Evolutionary conservation across 2,888 invertebrate genomes (phyloP), one percentile per base, ranked within the genome.

Genomic region (Melinopterus prodromus): DNA sequence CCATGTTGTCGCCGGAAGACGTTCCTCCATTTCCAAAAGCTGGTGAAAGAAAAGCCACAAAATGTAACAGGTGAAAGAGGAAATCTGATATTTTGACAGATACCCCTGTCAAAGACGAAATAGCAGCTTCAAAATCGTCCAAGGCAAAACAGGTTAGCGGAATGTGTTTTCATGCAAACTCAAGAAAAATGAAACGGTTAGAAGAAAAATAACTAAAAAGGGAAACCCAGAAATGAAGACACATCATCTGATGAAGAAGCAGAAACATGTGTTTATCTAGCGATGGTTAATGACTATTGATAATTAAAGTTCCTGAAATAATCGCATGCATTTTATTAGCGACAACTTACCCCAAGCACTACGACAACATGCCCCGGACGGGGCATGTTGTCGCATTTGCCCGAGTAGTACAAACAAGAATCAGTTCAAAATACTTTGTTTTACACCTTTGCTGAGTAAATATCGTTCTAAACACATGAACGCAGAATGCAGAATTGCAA

Each of bases 61-160:
- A 69, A 76, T 53, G 26, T 53, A 69, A 69, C 16, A 37, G 69
- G 69, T 69, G 69, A 76, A 37, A 69, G 53, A 76, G 76, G 69
- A 76, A 76, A 69, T 53, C 69, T 76, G 76, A 69, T 16, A 76
- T 38, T 76, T 69, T 76, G 76, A 76, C 76, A 53, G 76, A 76
- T 69, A 71, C 71, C 71, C 16, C 71, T 71, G 71, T 71, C 16
- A 71, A 35, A 71, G 71, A 71, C 71, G 71, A 71, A 71, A 71
- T 71, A 71, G 71, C 71, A 71, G 71, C 71, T 71, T 71, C 15
- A 71, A 71, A 71, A 12, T 16, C 71, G 6, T 71, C 35, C 35
- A 71, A 71, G 71, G 16, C 71, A 71, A 16, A 71, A 71, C 16
- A 71, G 71, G 70, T 9, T 70, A 70, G 70, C n/a, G 70, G 70